Evolutionary conservation across 2,113 vertebrate genomes (phyloP).

Genomic region (Eclectus roratus): DNA sequence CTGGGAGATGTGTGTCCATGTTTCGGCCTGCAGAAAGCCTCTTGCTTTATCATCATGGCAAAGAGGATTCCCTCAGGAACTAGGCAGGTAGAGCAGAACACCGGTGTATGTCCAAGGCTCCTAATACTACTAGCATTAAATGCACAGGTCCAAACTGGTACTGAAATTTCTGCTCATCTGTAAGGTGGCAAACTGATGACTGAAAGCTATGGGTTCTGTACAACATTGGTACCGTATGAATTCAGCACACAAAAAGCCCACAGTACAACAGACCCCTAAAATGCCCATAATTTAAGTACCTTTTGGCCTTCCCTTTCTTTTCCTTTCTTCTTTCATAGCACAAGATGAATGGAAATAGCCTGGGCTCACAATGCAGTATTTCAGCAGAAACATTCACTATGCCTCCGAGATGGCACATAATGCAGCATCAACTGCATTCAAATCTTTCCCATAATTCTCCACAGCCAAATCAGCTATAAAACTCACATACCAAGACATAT

Average conservation of each 20-base stretch:
- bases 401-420: not conserved
- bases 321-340: not conserved
- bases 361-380: not conserved
- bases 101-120: fast-evolving
- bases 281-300: not conserved
- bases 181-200: not conserved
- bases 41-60: not conserved
- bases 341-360: not conserved
- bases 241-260: not conserved
- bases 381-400: not conserved
- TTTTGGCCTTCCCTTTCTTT: not conserved
- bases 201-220: not conserved
- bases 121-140: not conserved
- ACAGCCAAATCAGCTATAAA: not conserved
- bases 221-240: not conserved
- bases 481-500: not conserved
- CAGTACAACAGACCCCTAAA: not conserved
- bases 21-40: not conserved
- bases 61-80: not conserved
- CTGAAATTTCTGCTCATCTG: not conserved
- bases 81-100: not conserved
- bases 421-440: not conserved
- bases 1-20: not conserved
- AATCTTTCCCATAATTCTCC: not conserved
- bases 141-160: not conserved